Base-by-base conservation (phyloP, 1,140 invertebrate genomes). In the Piezodorus guildinii region DNA sequence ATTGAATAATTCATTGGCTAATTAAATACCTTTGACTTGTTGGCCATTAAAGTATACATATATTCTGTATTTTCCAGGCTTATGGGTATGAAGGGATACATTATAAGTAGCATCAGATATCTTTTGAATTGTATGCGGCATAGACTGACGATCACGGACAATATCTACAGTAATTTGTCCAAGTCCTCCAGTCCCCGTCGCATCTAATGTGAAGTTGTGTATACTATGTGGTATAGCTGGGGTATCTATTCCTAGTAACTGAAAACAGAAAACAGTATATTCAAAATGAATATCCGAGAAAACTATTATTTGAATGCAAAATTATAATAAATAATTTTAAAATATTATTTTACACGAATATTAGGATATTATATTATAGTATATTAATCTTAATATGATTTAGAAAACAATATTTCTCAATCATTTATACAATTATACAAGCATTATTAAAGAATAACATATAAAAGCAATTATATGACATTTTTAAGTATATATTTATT, bases 1-100 rank as follows among this genome's bases (percentile, higher is more conserved):
- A 8, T 30, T 30, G 3, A 30, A 30, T 30, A 30, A 30, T 8
- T 30, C 8, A 30, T 30, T 4, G 8, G 27, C 27, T 30, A 30
- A 30, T 4, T 30, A 30, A 25, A 63, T 65, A 74, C 94, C 94
- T 79, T 91, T 90, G n/a, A 98, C 90, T 71, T 96, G 93, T 68
- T 88, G 88, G 5, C 91, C 91, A 74, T 97, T 98, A 73, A 96
- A 98, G 70, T 93, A 94, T 16, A 96, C 84, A 72, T 95, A 94
- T 39, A 97, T 83, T 60, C 88, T 82, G 75, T 98, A 96, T 74
- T 94, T 93, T 51, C 95, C 96, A 52, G 88, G 83, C 51, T 90
- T 85, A 62, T 86, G 81, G 0, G 96, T 94, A 67, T 89, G 86
- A 70, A 98, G 95, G 12, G 90, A 87, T 3, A 96, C 87, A 19